These are phyloP conservation scores for Tachina lurida DNA, from an alignment of 2,888 invertebrate genomes.

Conservation along the genomic window DNA sequence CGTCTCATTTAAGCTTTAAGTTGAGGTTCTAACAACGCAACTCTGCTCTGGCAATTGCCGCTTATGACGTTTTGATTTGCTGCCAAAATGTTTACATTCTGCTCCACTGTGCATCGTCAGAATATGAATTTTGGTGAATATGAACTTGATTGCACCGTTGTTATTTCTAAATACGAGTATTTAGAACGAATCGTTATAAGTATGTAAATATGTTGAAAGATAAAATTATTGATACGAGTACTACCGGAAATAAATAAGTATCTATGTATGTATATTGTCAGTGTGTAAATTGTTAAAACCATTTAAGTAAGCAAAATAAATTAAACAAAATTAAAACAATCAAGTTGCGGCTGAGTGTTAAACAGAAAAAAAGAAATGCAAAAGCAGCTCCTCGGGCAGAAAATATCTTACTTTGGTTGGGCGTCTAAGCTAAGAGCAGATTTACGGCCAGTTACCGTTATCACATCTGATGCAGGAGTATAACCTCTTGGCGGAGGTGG, in stretches of 20 bases:
- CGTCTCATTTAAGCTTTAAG: no score
- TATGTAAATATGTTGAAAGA: neutral
- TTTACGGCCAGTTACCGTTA: constrained; percentile 86
- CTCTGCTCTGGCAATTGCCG: no score
- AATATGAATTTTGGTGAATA: constrained; percentile 3
- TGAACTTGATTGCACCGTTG: constrained; percentile 15
- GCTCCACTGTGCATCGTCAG: neutral
- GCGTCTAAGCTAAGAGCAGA: constrained; percentile 82
- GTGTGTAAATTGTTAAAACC: constrained; percentile 36
- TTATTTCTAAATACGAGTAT: neutral
- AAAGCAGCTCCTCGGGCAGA: constrained; percentile 56
- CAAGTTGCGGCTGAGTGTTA: constrained; percentile 52
- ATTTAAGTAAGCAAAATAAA: constrained; percentile 47
- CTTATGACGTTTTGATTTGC: neutral
- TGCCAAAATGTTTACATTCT: neutral
- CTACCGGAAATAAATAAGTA: neutral
- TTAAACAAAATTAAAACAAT: constrained; percentile 46
- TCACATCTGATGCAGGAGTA: constrained; percentile 82
- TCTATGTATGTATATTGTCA: neutral
- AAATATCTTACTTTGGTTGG: constrained; percentile 74
- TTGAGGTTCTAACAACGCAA: no score
- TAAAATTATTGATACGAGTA: neutral
- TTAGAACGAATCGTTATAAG: neutral
- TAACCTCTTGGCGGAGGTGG: constrained; percentile 86
- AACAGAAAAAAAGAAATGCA: constrained; percentile 42